A percentile compares a stretch with the other conserved stretches of the same genome.
These are phyloP conservation scores for Neopipo cinnamomea DNA, from an alignment of 2,113 vertebrate species.

Conservation along the genomic window DNA sequence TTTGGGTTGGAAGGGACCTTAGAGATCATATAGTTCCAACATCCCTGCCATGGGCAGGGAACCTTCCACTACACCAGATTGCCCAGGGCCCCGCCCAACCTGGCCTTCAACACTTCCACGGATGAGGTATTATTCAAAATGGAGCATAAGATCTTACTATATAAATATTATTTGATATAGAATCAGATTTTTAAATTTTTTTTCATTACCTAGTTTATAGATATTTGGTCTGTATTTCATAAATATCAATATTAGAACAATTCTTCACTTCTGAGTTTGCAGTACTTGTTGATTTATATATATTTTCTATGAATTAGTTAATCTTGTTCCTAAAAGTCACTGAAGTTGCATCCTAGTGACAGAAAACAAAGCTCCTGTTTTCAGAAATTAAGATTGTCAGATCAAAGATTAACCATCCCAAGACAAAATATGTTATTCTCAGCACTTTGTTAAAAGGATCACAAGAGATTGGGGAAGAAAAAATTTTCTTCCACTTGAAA, in stretches of 20 bases:
- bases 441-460: background rate
- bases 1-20: background rate
- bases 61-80: rapidly evolving
- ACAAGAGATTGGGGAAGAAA: background rate
- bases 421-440: background rate
- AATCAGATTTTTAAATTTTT: background rate
- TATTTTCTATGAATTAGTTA: background rate
- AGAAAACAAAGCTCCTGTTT: background rate
- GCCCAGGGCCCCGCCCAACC: background rate
- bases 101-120: background rate
- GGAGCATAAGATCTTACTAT: background rate
- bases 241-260: background rate
- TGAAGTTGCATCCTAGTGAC: background rate
- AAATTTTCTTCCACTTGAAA: background rate
- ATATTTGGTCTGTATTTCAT: background rate
- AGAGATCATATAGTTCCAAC: background rate
- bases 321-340: background rate
- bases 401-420: background rate
- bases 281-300: background rate
- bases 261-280: background rate
- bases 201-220: background rate
- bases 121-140: background rate
- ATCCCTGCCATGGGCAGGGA: background rate
- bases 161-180: background rate
- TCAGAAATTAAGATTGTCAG: background rate